Evolutionary conservation across 1,140 invertebrate species (phyloP), one percentile per base, ranked within the genome.

Genomic region (Drosophila pectinifera): DNA sequence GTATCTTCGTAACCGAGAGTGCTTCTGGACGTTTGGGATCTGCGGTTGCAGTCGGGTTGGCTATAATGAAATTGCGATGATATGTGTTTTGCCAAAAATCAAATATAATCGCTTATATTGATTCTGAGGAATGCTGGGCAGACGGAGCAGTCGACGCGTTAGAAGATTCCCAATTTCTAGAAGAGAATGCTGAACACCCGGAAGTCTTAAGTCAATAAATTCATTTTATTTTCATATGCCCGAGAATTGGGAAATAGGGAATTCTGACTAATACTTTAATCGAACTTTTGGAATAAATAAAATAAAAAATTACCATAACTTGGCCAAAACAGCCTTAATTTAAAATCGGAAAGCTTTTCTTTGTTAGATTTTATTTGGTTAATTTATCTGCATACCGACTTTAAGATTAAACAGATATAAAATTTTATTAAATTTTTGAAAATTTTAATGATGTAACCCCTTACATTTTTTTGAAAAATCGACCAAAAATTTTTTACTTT

Each of bases 71-170:
- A 58, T 46, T 42, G 26, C 34, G 42, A 48, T 76, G 72, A 76
- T 76, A 42, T 53, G 76, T 76, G 49, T 58, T 73, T 67, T 57
- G 46, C 38, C 68, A 69, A 69, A 72, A 51, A 61, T 31, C 57
- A 59, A 58, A 53, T 10, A 26, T 26, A 28, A 28, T 7, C n/a
- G n/a, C n/a, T n/a, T 41, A 62, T 31, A 34, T 39, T 62, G n/a
- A 28, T 20, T 45, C 13, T 43, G 16, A 14, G 16, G 10, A 55
- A 38, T 24, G 46, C 16, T 65, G 34, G 34, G n/a, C 56, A 53
- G 56, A 8, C 7, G 18, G 11, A n/a, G 39, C 36, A 55, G 31
- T 13, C 18, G 24, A 5, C 26, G 22, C 51, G 55, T 18, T 20
- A 46, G 28, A 70, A 16, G n/a, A 56, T 56, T 56, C 24, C 34